Evolutionary conservation across 2,113 vertebrate genomes (phyloP).

Genomic region (Fulmarus glacialis): DNA sequence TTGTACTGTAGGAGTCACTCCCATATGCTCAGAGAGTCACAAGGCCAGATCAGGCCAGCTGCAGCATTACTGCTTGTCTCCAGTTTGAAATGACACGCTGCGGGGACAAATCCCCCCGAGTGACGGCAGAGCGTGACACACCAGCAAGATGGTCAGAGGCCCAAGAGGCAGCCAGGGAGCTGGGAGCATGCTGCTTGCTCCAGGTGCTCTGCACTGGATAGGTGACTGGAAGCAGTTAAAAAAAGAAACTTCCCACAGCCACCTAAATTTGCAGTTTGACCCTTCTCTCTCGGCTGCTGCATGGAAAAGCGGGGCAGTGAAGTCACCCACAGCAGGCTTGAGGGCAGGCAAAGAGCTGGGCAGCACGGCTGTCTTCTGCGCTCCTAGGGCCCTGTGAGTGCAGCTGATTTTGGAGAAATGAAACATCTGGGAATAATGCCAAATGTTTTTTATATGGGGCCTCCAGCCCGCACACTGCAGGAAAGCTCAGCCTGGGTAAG

Average conservation of each 20-base stretch:
- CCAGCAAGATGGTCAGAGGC: background rate
- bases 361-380: background rate
- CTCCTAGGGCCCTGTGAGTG: background rate
- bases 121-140: background rate
- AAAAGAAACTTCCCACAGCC: background rate
- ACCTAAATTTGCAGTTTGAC: accelerated
- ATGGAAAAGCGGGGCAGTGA: background rate
- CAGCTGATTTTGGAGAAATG: background rate
- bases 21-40: background rate
- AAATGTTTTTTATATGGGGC: background rate
- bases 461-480: background rate
- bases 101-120: background rate
- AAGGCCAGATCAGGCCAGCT: conserved; percentile 52
- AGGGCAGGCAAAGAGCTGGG: background rate
- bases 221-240: background rate
- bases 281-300: background rate
- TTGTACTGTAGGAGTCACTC: conserved; percentile 41
- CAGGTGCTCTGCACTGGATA: background rate
- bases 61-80: conserved; percentile 8
- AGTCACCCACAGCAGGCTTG: background rate
- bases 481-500: background rate
- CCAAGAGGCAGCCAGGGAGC: background rate
- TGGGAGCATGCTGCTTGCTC: background rate
- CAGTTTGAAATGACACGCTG: background rate
- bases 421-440: conserved; percentile 21